Evolutionary conservation across 2,797 vertebrate species (phyloP).

Genomic region (Poeciliopsis paucimaculata): DNA sequence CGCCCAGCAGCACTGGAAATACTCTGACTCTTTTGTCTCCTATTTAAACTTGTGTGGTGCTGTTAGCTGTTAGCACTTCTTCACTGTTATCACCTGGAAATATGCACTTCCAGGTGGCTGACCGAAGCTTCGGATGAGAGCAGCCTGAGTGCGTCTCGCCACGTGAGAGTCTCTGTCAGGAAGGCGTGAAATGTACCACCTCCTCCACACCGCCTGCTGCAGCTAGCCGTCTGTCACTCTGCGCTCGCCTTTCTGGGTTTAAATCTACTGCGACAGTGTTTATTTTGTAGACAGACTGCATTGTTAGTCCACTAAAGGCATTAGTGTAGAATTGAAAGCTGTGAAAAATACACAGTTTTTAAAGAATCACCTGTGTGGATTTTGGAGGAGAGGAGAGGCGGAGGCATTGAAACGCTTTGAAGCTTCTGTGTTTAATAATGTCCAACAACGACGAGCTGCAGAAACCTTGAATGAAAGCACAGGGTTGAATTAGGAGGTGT

Average conservation of each 20-base stretch:
- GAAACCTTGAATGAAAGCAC: neutral
- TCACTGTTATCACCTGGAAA: conserved; percentile 62
- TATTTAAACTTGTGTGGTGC: neutral
- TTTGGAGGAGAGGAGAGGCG: neutral
- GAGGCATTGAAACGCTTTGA: neutral
- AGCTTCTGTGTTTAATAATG: neutral
- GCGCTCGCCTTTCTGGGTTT: neutral
- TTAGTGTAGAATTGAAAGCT: neutral
- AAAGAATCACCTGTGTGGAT: neutral
- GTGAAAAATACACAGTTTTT: neutral
- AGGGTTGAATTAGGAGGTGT: neutral
- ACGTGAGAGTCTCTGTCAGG: conserved; percentile 44
- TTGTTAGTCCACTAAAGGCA: neutral
- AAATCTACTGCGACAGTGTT: conserved; percentile 9
- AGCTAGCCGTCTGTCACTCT: conserved; percentile 1
- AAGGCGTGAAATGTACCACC: conserved; percentile 73
- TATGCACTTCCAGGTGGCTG: conserved; percentile 44
- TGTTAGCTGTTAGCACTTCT: conserved; percentile 59
- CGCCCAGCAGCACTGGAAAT: neutral
- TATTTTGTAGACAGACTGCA: neutral
- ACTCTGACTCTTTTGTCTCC: neutral
- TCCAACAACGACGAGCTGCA: neutral
- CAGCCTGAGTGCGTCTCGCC: conserved; percentile 54
- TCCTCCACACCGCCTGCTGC: conserved; percentile 44
- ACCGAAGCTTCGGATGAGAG: conserved; percentile 46